Evolutionary conservation across 2,888 invertebrate species (phyloP).

Genomic region (Labia minor): DNA sequence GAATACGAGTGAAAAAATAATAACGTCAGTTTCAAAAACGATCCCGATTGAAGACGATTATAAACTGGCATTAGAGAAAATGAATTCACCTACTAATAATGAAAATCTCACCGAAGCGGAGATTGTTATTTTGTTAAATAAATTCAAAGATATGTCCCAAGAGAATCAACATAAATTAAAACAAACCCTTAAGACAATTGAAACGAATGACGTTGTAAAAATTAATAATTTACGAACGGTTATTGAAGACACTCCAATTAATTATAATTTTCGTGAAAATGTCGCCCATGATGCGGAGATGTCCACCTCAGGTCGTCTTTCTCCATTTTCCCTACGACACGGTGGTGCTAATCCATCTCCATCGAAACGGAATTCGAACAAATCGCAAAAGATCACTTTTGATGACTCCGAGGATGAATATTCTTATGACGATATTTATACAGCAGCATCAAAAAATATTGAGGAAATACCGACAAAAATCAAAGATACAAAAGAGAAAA

Average conservation of each 20-base stretch:
- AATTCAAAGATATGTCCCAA: constrained; percentile 59
- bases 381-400: constrained; percentile 25
- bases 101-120: constrained; percentile 71
- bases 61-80: constrained; percentile 25
- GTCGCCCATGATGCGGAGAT: background rate
- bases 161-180: constrained; percentile 17
- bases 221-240: constrained; percentile 26
- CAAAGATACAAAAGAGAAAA: background rate
- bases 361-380: constrained; percentile 26
- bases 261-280: background rate
- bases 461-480: constrained; percentile 41
- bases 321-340: constrained; percentile 43
- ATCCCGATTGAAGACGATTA: constrained; percentile 37
- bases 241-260: background rate
- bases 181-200: constrained; percentile 29
- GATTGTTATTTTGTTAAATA: constrained; percentile 65
- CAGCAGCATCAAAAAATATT: constrained; percentile 63
- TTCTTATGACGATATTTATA: constrained; percentile 70
- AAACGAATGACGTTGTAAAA: constrained; percentile 25
- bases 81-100: constrained; percentile 23
- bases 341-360: constrained; percentile 37
- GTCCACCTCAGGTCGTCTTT: constrained; percentile 32
- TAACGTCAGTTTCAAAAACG: constrained; percentile 28
- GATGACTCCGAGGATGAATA: constrained; percentile 63
- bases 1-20: too few species aligned